Evolutionary conservation across 2,797 vertebrate species (phyloP).

Genomic region (Neosilurus mollespiculum): DNA sequence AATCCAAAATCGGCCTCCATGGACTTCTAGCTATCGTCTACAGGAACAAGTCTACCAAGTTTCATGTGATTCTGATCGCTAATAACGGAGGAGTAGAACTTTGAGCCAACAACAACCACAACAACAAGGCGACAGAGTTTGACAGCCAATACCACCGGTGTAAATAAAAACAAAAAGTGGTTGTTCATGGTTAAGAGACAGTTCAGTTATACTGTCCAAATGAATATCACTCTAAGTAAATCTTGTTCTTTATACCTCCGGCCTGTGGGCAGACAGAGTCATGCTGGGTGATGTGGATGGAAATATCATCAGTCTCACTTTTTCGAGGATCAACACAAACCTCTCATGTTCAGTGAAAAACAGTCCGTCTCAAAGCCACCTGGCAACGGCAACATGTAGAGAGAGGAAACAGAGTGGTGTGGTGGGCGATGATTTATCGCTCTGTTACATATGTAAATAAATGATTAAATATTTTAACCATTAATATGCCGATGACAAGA

Average conservation of each 20-base stretch:
- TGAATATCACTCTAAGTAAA: conserved; percentile 43
- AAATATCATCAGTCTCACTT: conserved; percentile 43
- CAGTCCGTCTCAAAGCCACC: conserved; percentile 24
- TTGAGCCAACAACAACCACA: too few species aligned
- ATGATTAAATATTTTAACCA: neutral
- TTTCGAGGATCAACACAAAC: conserved; percentile 22
- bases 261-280: conserved; percentile 36
- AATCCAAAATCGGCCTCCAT: too few species aligned
- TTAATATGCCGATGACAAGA: neutral
- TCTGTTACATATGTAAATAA: conserved; percentile 3
- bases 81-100: too few species aligned
- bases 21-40: too few species aligned
- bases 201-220: conserved; percentile 40
- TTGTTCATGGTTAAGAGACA: neutral
- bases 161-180: conserved; percentile 8
- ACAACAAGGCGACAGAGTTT: too few species aligned
- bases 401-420: neutral
- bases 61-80: too few species aligned
- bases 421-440: conserved; percentile 8
- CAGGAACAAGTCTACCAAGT: too few species aligned
- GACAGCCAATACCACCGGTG: neutral
- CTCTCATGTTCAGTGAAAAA: conserved; percentile 37
- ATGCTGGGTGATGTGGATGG: conserved; percentile 45
- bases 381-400: neutral
- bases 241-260: conserved; percentile 48